These are phyloP conservation scores for Philopotamus ludificatus DNA, from an alignment of 1,140 invertebrate genomes.

Conservation along the genomic window DNA sequence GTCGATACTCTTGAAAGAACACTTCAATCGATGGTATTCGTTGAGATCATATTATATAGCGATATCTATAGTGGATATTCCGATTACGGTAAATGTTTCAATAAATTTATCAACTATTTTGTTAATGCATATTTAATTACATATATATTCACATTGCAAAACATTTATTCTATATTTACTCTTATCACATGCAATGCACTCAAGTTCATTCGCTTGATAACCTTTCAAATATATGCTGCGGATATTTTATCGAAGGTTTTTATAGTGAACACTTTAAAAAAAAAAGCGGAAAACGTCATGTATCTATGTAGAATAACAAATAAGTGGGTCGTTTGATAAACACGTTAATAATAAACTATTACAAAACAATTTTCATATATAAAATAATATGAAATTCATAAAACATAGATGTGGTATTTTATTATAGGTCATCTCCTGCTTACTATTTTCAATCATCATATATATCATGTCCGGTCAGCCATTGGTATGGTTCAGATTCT, in stretches of 20 bases:
- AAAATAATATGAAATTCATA: too few species aligned
- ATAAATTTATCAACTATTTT: neutral
- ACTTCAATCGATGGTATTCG: slow-evolving; percentile 96
- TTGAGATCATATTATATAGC: slow-evolving; percentile 88
- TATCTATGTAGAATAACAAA: too few species aligned
- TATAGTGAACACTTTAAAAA: too few species aligned
- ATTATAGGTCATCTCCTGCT: slow-evolving; percentile 67
- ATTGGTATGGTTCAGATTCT: slow-evolving; percentile 70
- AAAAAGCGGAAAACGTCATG: too few species aligned
- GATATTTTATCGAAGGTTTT: slow-evolving; percentile 1
- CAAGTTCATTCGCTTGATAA: too few species aligned
- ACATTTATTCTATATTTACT: slow-evolving; percentile 1
- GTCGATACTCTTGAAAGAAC: slow-evolving; percentile 86
- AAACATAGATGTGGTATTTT: neutral
- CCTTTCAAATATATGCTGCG: slow-evolving; percentile 16
- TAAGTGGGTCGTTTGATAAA: too few species aligned
- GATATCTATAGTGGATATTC: slow-evolving; percentile 80
- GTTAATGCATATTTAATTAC: slow-evolving; percentile 3
- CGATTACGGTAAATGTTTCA: slow-evolving; percentile 64
- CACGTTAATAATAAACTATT: too few species aligned
- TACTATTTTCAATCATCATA: slow-evolving; percentile 77
- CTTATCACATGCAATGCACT: slow-evolving; percentile 4
- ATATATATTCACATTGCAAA: neutral
- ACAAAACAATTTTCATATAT: too few species aligned
- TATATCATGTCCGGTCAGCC: slow-evolving; percentile 88